Evolutionary conservation across 92 coral and sea anemone genomes (phyloP).

Genomic region (Porites rus): DNA sequence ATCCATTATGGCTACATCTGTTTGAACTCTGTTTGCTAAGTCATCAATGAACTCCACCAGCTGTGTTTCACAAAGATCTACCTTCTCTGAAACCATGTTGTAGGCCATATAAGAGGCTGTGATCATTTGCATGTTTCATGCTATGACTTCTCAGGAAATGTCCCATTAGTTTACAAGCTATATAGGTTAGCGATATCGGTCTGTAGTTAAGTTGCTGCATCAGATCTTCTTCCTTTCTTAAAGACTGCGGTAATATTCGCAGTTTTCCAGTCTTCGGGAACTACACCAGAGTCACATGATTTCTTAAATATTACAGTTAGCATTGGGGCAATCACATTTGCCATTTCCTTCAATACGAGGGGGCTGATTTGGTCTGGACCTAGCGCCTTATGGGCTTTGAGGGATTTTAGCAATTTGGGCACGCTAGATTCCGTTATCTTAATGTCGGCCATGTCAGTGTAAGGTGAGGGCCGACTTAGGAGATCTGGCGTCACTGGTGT

Average conservation of each 20-base stretch:
- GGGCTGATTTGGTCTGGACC: conserved; percentile 45
- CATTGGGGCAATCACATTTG: conserved; percentile 12
- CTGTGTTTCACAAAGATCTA: too few relatives aligned
- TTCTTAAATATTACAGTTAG: conserved; percentile 37
- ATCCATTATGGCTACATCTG: too few relatives aligned
- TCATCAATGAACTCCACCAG: too few relatives aligned
- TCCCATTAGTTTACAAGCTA: neutral
- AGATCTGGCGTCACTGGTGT: too few relatives aligned
- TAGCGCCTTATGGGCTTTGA: conserved; percentile 37
- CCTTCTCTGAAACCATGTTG: too few relatives aligned
- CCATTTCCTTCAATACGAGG: conserved; percentile 31
- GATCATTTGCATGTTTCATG: too few relatives aligned
- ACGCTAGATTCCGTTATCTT: neutral
- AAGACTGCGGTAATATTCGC: too few relatives aligned
- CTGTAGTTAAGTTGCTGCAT: neutral
- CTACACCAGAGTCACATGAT: conserved; percentile 39
- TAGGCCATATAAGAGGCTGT: too few relatives aligned
- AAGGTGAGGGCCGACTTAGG: too few relatives aligned
- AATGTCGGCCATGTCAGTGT: neutral
- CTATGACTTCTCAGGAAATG: too few relatives aligned
- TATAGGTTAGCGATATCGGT: neutral
- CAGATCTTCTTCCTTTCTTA: neutral
- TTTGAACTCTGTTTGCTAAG: too few relatives aligned
- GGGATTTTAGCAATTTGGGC: conserved; percentile 1
- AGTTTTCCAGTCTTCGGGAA: conserved; percentile 1